phyloP scores from a whole-genome alignment of 2,797 vertebrate genomes.

The Mus minutoides region DNA sequence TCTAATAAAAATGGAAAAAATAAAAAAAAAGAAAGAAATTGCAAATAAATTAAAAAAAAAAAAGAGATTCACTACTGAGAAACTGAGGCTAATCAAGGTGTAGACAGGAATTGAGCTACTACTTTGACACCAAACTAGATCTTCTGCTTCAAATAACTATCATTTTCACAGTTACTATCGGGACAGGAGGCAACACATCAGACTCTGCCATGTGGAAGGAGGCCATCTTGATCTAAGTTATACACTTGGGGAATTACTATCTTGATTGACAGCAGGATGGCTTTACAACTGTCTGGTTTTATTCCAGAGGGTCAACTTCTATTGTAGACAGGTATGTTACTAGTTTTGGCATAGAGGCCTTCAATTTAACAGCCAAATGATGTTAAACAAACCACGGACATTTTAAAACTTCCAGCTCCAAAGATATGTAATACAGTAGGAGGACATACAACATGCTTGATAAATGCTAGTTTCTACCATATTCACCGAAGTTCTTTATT shows the following conservation, averaged over 20 bases:
- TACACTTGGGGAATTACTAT: neutral
- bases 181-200: neutral
- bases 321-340: neutral
- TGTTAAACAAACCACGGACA: neutral
- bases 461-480: neutral
- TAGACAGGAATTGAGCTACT: neutral
- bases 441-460: neutral
- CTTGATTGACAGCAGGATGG: neutral
- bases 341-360: neutral
- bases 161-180: neutral
- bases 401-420: neutral
- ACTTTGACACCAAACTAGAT: neutral
- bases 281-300: neutral
- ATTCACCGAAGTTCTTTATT: neutral
- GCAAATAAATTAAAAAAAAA: too few relatives aligned
- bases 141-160: neutral
- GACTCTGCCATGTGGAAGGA: neutral
- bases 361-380: neutral
- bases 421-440: neutral
- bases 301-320: neutral
- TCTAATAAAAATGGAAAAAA: too few relatives aligned
- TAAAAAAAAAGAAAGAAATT: too few relatives aligned
- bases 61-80: neutral
- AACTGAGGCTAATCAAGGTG: neutral
- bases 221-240: neutral